Base-by-base conservation (phyloP, 2,797 vertebrate genomes). In the Melanotaenia parkinsoni region DNA sequence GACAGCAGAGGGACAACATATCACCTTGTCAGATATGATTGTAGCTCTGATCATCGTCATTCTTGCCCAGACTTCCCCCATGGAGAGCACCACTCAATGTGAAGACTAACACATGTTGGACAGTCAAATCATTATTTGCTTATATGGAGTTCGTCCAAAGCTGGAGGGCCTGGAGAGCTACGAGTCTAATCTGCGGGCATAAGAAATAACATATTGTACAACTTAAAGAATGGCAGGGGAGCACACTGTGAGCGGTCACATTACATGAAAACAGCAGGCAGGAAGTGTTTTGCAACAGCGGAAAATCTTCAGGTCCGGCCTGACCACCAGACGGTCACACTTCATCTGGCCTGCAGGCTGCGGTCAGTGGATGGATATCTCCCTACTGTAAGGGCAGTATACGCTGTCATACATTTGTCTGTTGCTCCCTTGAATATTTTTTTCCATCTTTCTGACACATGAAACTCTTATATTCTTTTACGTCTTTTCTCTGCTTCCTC, bases 281-380 rank as follows among this genome's bases (percentile, higher is more conserved):
- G 91, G 92, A 93, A 93, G 92, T 93, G 92, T 93, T 93, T 93
- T 92, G 91, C 89, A 93, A 91, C 90, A 86, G 92, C 88, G 92
- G 92, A 93, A 93, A 93, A 91, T 93, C 90, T 92, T 92, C 88
- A 89, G 86, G 92, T 92, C 91, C 91, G 91, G 89, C 89, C 86
- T 84, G 89, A 93, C 91, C 91, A 91, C 90, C 91, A 93, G 91
- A 92, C 91, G 81, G 90, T 91, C 92, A 90, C 91, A 93, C 92
- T 93, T 93, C 92, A 93, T 93, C 91, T 88, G 91, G 90, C 82
- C 88, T 86, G 72, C 64, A 87, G 88, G 87, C 89, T 93, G 92
- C 77, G 91, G 91, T 93, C 90, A 86, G 72, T 22, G 79, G 76
- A 90, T 81, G 86, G 89, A 93, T 91, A 83, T 86, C 92, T 91